These are phyloP conservation scores for Campodea augens DNA, from an alignment of 1,140 invertebrate species.

Conservation along the genomic window DNA sequence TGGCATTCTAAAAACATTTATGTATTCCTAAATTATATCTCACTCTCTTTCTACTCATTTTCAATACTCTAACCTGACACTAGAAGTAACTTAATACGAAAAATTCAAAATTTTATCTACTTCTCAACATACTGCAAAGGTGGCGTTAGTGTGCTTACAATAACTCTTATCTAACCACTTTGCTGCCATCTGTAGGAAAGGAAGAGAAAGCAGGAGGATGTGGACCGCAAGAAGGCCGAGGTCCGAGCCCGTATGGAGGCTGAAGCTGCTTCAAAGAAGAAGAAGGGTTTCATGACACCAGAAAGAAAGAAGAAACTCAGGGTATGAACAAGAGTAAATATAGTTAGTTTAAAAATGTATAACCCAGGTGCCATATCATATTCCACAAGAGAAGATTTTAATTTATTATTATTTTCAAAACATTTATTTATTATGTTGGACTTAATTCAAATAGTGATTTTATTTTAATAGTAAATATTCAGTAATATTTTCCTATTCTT, in stretches of 20 bases:
- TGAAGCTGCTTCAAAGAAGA: constrained; percentile 85
- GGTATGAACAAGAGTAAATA: constrained; percentile 27
- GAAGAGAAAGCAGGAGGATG: constrained; percentile 84
- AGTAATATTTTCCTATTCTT: too few relatives aligned
- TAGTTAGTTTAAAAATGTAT: not conserved
- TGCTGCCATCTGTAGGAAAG: constrained; percentile 41
- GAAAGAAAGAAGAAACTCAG: constrained; percentile 96
- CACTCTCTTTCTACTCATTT: not conserved
- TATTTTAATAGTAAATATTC: too few relatives aligned
- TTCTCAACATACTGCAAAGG: not conserved
- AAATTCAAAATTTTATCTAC: not conserved
- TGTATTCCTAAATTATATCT: not conserved
- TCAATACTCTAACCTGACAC: not conserved
- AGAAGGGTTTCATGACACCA: constrained; percentile 97
- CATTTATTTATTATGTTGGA: too few relatives aligned
- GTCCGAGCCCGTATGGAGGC: constrained; percentile 90
- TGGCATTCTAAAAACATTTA: not conserved
- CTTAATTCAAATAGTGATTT: too few relatives aligned
- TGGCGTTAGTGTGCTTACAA: not conserved
- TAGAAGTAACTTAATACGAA: not conserved
- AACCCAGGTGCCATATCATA: too few relatives aligned
- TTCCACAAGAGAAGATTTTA: too few relatives aligned
- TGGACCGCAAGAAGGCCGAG: constrained; percentile 84
- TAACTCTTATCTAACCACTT: not conserved
- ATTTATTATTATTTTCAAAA: too few relatives aligned